Conservation (phyloP, 2,113 vertebrate species). For the Nibea coibor region DNA sequence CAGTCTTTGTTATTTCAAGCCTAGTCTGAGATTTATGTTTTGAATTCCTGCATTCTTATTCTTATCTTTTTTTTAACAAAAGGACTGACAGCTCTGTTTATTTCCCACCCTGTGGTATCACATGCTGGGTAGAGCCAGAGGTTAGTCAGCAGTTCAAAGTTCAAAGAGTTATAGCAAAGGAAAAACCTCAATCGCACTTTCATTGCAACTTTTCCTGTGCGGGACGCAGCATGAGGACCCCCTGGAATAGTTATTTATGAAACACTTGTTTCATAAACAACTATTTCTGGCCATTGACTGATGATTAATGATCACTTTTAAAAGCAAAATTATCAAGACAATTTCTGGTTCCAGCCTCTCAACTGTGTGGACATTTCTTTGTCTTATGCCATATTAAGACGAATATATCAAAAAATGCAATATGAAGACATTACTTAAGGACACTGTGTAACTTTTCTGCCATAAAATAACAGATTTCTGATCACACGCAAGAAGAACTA, state of each 20-base stretch:
- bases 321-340: no score
- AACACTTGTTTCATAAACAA: not conserved
- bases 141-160: slow-evolving; percentile 16
- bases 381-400: no score
- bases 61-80: not conserved
- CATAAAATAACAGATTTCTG: no score
- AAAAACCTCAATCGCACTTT: not conserved
- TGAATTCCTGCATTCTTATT: slow-evolving; percentile 1
- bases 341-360: no score
- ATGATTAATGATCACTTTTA: no score
- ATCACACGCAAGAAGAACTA: no score
- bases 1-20: slow-evolving; percentile 46
- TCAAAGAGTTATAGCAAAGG: slow-evolving; percentile 16
- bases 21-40: slow-evolving; percentile 26
- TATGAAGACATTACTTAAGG: no score
- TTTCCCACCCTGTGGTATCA: not conserved
- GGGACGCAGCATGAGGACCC: not conserved
- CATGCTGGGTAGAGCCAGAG: not conserved
- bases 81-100: not conserved
- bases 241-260: not conserved
- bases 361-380: no score
- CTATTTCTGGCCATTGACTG: no score
- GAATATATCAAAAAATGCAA: no score
- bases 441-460: no score
- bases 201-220: not conserved